phyloP scores from a whole-genome alignment of 1,140 invertebrate species.

The Bombus polaris region DNA sequence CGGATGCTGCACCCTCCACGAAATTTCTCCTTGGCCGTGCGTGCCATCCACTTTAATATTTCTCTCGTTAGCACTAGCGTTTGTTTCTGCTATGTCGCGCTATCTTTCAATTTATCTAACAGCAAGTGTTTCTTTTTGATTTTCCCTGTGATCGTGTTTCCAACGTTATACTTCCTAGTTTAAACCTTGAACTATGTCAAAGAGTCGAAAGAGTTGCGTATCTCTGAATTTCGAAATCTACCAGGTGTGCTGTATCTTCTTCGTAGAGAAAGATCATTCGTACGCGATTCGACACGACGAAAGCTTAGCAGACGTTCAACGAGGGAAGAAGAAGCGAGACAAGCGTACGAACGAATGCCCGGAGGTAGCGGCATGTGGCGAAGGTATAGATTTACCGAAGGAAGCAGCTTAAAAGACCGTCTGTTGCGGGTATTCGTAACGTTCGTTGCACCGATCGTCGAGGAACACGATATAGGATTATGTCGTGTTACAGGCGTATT shows the following conservation, averaged over 20 bases:
- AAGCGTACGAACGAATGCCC: background rate
- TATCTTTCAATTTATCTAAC: background rate
- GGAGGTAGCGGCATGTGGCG: slow-evolving; percentile 7
- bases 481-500: slow-evolving; percentile 49
- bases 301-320: background rate
- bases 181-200: no score
- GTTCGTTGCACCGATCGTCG: slow-evolving; percentile 33
- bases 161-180: no score
- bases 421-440: slow-evolving; percentile 44
- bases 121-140: no score
- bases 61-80: background rate
- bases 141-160: no score
- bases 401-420: slow-evolving; percentile 46
- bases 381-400: slow-evolving; percentile 44
- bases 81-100: background rate
- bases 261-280: no score
- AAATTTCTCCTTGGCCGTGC: slow-evolving; percentile 35
- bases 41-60: background rate
- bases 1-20: slow-evolving; percentile 30
- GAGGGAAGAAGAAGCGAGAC: background rate
- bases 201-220: background rate
- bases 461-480: slow-evolving; percentile 59
- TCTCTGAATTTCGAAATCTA: background rate
- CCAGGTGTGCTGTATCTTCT: no score
- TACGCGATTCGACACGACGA: background rate